These are phyloP conservation scores for Meloidogyne exigua DNA, from an alignment of 1,140 invertebrate genomes.

Conservation along the genomic window DNA sequence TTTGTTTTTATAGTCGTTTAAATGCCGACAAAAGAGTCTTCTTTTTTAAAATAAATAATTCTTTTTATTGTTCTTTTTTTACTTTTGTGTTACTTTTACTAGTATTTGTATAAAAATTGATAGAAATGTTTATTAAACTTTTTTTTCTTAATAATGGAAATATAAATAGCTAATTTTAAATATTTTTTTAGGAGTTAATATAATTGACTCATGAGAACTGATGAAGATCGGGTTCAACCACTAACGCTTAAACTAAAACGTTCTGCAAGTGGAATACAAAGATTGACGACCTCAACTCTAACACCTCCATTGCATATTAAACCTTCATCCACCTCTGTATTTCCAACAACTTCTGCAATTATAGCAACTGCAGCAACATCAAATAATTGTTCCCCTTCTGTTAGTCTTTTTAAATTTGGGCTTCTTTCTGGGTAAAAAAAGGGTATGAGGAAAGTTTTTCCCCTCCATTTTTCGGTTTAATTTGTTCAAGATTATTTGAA, in stretches of 20 bases:
- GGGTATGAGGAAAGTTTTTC: not conserved
- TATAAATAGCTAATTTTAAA: not conserved
- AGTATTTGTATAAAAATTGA: too few relatives aligned
- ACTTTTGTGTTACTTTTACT: too few relatives aligned
- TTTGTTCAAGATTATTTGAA: not conserved
- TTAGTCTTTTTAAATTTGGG: not conserved
- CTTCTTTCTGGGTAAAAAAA: not conserved
- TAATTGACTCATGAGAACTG: slow-evolving; percentile 8
- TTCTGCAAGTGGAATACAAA: slow-evolving; percentile 22
- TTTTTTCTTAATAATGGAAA: too few relatives aligned
- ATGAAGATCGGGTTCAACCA: slow-evolving; percentile 22
- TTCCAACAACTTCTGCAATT: not conserved
- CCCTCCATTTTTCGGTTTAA: not conserved
- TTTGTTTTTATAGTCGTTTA: too few relatives aligned
- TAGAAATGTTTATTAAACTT: too few relatives aligned
- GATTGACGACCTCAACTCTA: slow-evolving; percentile 13
- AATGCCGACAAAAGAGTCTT: too few relatives aligned
- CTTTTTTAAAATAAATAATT: too few relatives aligned
- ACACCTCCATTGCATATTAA: slow-evolving; percentile 4
- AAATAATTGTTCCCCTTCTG: slow-evolving; percentile 2
- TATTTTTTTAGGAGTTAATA: slow-evolving; percentile 14
- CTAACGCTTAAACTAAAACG: slow-evolving; percentile 26
- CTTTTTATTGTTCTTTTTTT: too few relatives aligned
- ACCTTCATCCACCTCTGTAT: not conserved
- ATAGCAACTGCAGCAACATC: not conserved